These are phyloP conservation scores for Cygnus atratus DNA, from an alignment of 2,113 vertebrate species.

Conservation along the genomic window DNA sequence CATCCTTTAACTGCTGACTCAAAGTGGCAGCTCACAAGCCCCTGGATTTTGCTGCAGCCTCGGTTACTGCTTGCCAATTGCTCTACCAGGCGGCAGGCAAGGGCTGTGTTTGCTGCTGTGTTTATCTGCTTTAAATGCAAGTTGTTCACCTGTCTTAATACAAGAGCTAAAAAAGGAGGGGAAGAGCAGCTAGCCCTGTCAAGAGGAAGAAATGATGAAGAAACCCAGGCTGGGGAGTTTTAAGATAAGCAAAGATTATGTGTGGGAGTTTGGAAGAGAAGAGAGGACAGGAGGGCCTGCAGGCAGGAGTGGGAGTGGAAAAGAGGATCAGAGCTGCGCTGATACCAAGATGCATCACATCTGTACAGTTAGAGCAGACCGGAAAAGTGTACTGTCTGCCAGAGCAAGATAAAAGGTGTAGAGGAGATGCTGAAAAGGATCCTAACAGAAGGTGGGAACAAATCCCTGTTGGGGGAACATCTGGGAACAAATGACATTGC, in stretches of 20 bases:
- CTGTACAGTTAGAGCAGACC: background rate
- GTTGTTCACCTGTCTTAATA: background rate
- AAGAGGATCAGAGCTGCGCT: accelerated
- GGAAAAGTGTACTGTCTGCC: background rate
- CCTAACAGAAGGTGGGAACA: background rate
- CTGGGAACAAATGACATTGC: background rate
- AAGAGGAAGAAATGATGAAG: background rate
- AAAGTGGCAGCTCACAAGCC: background rate
- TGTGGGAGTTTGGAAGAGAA: background rate
- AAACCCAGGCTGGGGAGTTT: background rate
- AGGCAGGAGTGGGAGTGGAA: background rate
- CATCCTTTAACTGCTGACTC: background rate
- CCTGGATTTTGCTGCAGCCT: background rate
- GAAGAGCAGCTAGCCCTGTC: background rate
- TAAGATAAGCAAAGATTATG: background rate
- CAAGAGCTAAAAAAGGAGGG: background rate
- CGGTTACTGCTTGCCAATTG: background rate
- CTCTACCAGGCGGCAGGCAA: background rate
- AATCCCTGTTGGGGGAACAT: no score
- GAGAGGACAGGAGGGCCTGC: background rate
- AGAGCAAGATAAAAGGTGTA: background rate
- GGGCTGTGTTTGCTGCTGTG: accelerated
- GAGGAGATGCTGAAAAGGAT: background rate
- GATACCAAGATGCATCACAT: background rate
- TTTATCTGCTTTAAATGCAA: background rate